A percentile compares a stretch with the other conserved stretches of the same genome.
phyloP scores from a whole-genome alignment of 2,113 vertebrate species.

The Protobothrops flavoviridis region DNA sequence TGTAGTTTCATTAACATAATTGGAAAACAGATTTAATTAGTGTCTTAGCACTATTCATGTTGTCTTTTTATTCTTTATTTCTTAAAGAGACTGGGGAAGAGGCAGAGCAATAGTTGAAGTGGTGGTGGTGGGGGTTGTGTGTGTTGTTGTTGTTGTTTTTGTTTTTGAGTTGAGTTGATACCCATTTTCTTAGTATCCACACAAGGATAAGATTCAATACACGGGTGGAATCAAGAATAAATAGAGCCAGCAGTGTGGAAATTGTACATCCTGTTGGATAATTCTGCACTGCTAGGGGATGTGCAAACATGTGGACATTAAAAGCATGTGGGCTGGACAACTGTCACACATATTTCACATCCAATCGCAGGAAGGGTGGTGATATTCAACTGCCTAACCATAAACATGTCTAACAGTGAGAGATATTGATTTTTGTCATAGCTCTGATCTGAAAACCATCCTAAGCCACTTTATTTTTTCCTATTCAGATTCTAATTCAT shows the following conservation, averaged over 20 bases:
- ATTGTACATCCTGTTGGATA: too few relatives aligned
- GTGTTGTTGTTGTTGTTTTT: too few relatives aligned
- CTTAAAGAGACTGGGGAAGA: conserved; percentile 18
- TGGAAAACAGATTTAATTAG: conserved; percentile 66
- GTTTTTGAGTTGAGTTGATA: conserved; percentile 17
- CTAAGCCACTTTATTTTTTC: background rate
- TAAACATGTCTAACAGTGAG: background rate
- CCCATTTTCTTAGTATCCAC: background rate
- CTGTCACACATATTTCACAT: background rate
- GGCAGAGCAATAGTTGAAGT: conserved; percentile 15
- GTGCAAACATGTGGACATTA: background rate
- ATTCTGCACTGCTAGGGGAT: too few relatives aligned
- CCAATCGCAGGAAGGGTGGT: background rate
- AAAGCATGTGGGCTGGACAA: background rate
- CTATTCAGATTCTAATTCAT: background rate
- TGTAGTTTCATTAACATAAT: conserved; percentile 69
- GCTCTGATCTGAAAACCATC: background rate
- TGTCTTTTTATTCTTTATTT: conserved; percentile 41
- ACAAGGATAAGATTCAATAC: background rate
- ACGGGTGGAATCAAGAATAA: background rate
- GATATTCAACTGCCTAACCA: background rate
- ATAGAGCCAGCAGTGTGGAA: background rate
- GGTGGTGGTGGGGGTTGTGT: background rate
- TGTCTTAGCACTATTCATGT: conserved; percentile 49
- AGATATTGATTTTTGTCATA: background rate